Evolutionary conservation across 1,140 invertebrate genomes (phyloP).

Genomic region (Pseudomyrmex cubaensis): DNA sequence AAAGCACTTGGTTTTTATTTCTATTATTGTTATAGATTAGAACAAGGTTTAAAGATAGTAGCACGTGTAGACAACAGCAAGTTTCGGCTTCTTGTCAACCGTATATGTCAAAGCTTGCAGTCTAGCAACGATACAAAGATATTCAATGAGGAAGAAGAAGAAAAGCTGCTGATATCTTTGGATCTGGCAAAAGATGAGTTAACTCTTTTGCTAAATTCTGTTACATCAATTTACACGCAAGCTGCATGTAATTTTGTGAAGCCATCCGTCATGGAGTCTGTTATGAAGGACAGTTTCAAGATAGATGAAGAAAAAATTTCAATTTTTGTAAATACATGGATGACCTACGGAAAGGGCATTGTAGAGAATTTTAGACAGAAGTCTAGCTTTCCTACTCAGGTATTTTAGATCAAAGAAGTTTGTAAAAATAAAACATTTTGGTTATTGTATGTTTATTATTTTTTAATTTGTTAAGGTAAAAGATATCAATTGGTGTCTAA

Average conservation of each 20-base stretch:
- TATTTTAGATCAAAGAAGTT: conserved; percentile 56
- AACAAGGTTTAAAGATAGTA: conserved; percentile 75
- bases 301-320: conserved; percentile 76
- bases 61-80: conserved; percentile 78
- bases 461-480: conserved; percentile 67
- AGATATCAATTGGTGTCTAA: conserved; percentile 79
- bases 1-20: neutral
- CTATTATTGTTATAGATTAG: conserved; percentile 65
- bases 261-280: conserved; percentile 71
- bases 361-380: conserved; percentile 75
- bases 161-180: conserved; percentile 80
- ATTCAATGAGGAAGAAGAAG: conserved; percentile 79
- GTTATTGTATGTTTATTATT: neutral
- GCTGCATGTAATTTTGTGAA: conserved; percentile 78
- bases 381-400: conserved; percentile 80
- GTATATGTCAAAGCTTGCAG: conserved; percentile 78
- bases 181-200: conserved; percentile 77
- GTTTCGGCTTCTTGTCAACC: conserved; percentile 78
- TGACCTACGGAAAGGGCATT: conserved; percentile 77
- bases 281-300: conserved; percentile 76
- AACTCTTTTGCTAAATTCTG: conserved; percentile 73
- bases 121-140: conserved; percentile 67
- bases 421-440: neutral
- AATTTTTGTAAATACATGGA: conserved; percentile 78
- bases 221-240: conserved; percentile 76